Evolutionary conservation across 2,888 invertebrate species (phyloP).

Genomic region (Empis livida): DNA sequence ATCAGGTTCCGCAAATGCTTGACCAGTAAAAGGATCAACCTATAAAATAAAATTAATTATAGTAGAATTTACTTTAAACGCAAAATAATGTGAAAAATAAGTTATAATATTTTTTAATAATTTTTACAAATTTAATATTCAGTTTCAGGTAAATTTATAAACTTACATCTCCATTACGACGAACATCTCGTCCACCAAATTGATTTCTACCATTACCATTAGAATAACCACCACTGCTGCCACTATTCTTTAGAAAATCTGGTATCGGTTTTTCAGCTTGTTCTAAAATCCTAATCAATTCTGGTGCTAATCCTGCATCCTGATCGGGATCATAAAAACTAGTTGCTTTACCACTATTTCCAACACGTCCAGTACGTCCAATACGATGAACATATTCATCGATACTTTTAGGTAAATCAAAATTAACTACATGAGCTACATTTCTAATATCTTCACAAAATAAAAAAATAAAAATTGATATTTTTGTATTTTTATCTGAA

Average conservation of each 20-base stretch:
- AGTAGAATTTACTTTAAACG: no score
- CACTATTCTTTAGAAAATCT: constrained; percentile 49
- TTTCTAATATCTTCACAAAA: constrained; percentile 84
- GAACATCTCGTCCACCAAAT: constrained; percentile 61
- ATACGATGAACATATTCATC: constrained; percentile 94
- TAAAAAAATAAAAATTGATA: no score
- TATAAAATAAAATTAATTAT: neutral
- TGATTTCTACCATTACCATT: constrained; percentile 30
- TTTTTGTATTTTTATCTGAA: no score
- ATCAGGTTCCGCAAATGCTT: constrained; percentile 3
- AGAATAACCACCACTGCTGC: constrained; percentile 36
- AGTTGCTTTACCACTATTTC: constrained; percentile 75
- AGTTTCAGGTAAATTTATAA: no score
- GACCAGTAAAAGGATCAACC: neutral
- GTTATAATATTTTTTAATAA: no score
- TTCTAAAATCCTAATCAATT: constrained; percentile 58
- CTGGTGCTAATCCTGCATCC: constrained; percentile 47
- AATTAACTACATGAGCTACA: constrained; percentile 82
- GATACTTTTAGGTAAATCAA: constrained; percentile 75
- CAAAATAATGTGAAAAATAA: no score
- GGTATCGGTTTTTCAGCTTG: constrained; percentile 74
- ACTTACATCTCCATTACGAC: constrained; percentile 11
- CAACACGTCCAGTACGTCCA: constrained; percentile 89
- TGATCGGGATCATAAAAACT: constrained; percentile 62
- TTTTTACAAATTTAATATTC: no score